These are phyloP conservation scores for Falco peregrinus DNA, from an alignment of 2,797 vertebrate species.

Conservation along the genomic window DNA sequence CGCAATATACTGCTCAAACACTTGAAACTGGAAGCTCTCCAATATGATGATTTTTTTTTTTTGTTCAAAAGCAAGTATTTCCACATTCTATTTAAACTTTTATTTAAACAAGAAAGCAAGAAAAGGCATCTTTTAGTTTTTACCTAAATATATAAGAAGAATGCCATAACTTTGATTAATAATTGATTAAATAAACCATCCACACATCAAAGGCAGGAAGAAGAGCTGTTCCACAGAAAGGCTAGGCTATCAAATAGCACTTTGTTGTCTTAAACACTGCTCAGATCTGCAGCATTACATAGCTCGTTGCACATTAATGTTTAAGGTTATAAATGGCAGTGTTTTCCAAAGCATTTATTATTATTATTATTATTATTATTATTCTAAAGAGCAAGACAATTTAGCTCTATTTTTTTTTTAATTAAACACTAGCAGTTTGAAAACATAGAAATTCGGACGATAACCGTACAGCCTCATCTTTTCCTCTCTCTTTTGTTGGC, in stretches of 20 bases:
- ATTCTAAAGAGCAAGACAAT: constrained; percentile 74
- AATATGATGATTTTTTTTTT: neutral
- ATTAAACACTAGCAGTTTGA: constrained; percentile 83
- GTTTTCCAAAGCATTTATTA: neutral
- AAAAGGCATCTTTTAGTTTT: constrained; percentile 89
- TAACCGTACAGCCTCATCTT: constrained; percentile 80
- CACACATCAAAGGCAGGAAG: constrained; percentile 99
- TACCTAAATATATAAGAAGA: constrained; percentile 88
- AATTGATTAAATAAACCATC: constrained; percentile 97
- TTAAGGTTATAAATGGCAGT: constrained; percentile 71
- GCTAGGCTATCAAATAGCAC: constrained; percentile 91
- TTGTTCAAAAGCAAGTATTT: constrained; percentile 66
- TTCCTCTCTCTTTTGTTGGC: constrained; percentile 88
- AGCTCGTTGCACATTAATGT: constrained; percentile 71
- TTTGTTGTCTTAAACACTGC: constrained; percentile 97
- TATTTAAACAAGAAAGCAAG: constrained; percentile 83
- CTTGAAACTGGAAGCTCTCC: constrained; percentile 52
- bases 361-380: neutral
- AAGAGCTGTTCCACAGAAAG: constrained; percentile 86
- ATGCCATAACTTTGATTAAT: constrained; percentile 98
- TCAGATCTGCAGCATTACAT: constrained; percentile 80
- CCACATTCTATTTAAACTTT: constrained; percentile 77
- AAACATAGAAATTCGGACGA: constrained; percentile 81
- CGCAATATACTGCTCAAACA: neutral
- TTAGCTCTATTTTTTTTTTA: constrained; percentile 30